phyloP scores from a whole-genome alignment of 2,888 invertebrate species.

The Idaea straminata region DNA sequence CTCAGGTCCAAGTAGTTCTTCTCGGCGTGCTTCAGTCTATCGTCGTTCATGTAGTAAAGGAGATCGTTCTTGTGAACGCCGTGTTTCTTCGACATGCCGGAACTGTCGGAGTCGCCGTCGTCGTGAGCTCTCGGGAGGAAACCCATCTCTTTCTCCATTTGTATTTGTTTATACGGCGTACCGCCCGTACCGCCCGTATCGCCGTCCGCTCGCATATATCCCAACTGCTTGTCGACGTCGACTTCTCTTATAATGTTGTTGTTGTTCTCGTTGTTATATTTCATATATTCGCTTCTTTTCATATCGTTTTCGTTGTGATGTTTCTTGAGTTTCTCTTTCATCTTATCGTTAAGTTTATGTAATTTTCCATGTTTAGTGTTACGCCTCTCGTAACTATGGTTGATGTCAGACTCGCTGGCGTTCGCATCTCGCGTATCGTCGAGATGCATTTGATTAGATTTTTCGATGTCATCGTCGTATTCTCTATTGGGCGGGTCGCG shows the following conservation, averaged over 20 bases:
- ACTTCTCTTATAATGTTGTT: not conserved
- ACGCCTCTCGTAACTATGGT: not conserved
- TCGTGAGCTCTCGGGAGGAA: not conserved
- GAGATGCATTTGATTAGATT: not conserved
- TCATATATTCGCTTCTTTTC: not conserved
- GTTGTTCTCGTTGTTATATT: not conserved
- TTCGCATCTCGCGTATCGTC: not conserved
- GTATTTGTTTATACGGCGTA: not conserved
- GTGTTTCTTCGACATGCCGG: constrained; percentile 2
- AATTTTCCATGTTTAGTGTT: not conserved
- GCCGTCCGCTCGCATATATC: no score
- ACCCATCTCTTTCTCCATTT: not conserved
- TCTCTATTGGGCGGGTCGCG: not conserved
- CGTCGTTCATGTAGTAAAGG: constrained; percentile 34
- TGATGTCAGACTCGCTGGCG: not conserved
- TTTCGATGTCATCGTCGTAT: not conserved
- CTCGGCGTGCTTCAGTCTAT: constrained; percentile 7
- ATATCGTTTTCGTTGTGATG: not conserved
- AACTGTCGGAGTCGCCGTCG: constrained; percentile 2
- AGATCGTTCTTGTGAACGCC: constrained; percentile 33
- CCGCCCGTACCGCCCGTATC: not conserved
- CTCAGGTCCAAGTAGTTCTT: not conserved
- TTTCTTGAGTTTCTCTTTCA: not conserved
- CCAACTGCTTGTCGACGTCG: no score
- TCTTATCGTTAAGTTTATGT: not conserved